These are phyloP conservation scores for Pammene aurita DNA, from an alignment of 2,888 invertebrate genomes.

Conservation along the genomic window DNA sequence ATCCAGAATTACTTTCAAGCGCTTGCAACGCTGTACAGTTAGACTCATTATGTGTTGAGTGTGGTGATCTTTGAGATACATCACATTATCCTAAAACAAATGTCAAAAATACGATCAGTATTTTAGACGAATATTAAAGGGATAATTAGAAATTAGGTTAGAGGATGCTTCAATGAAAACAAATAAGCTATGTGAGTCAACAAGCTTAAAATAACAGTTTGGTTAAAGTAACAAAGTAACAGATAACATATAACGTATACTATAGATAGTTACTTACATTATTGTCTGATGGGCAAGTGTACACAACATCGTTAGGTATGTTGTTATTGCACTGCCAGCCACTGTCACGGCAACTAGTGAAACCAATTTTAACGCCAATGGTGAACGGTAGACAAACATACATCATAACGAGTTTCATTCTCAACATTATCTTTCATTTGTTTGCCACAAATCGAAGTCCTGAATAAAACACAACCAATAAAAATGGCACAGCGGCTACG, in stretches of 20 bases:
- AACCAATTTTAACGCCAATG: slow-evolving; percentile 66
- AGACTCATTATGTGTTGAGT: slow-evolving; percentile 72
- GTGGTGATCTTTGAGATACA: slow-evolving; percentile 80
- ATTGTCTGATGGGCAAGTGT: slow-evolving; percentile 56
- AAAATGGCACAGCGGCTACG: slow-evolving; percentile 59
- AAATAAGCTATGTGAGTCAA: not conserved
- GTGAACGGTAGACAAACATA: slow-evolving; percentile 46
- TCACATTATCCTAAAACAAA: slow-evolving; percentile 77
- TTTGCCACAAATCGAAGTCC: slow-evolving; percentile 40
- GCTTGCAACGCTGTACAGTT: slow-evolving; percentile 77
- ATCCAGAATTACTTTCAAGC: slow-evolving; percentile 73
- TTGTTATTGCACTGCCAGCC: slow-evolving; percentile 76
- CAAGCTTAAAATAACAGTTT: not conserved
- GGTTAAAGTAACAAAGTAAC: not conserved
- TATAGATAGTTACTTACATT: slow-evolving; percentile 63
- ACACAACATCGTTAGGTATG: slow-evolving; percentile 64
- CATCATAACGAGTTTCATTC: slow-evolving; percentile 46
- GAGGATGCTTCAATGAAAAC: not conserved
- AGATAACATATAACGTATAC: slow-evolving; percentile 3
- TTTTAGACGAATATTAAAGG: not conserved
- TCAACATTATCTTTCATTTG: slow-evolving; percentile 52
- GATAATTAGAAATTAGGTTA: too few species aligned
- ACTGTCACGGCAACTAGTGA: slow-evolving; percentile 68
- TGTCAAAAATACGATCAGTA: not conserved
- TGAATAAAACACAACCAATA: slow-evolving; percentile 54